These are phyloP conservation scores for Cnemophilus loriae DNA, from an alignment of 2,113 vertebrate species.

Conservation along the genomic window DNA sequence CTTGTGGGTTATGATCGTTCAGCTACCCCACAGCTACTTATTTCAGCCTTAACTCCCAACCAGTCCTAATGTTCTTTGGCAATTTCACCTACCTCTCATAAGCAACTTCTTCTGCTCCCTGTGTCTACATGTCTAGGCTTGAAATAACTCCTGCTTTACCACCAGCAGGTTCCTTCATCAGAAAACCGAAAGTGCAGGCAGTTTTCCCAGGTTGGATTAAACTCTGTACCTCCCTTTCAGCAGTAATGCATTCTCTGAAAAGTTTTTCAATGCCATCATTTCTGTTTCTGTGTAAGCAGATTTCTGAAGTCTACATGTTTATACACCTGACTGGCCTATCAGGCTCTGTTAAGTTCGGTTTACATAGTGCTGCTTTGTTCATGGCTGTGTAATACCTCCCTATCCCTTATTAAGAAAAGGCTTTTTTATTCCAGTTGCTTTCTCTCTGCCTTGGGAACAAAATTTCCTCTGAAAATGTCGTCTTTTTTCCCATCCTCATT, in stretches of 20 bases:
- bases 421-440: not conserved
- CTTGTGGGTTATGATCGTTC: not conserved
- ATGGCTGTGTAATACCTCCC: not conserved
- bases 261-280: not conserved
- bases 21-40: not conserved
- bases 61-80: not conserved
- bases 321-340: not conserved
- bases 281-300: not conserved
- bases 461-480: not conserved
- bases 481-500: not conserved
- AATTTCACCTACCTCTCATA: not conserved
- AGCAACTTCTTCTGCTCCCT: not conserved
- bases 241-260: not conserved
- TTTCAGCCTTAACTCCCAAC: not conserved
- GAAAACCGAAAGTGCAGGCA: not conserved
- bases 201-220: not conserved
- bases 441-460: not conserved
- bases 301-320: not conserved
- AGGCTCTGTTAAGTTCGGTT: not conserved
- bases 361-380: not conserved
- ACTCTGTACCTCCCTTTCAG: not conserved
- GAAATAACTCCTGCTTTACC: not conserved
- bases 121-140: not conserved
- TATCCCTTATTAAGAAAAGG: not conserved
- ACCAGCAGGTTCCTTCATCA: not conserved